Conservation (phyloP, 2,797 vertebrate genomes). For the Sebastolobus alascanus region DNA sequence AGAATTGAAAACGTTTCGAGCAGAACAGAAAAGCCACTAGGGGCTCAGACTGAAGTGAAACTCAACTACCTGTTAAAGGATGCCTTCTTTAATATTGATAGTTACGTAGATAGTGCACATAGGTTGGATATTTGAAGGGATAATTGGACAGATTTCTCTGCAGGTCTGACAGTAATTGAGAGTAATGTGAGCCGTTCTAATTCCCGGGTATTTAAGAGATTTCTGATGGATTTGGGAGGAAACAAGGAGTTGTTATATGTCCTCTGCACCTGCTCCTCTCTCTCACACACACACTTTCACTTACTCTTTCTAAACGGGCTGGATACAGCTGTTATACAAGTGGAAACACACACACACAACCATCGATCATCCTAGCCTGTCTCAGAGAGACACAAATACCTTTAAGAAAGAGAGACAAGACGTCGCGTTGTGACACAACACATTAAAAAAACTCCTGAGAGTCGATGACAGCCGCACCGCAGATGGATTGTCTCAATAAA, state of each 20-base stretch:
- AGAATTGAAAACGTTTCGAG: constrained; percentile 44
- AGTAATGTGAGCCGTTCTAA: constrained; percentile 76
- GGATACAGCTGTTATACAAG: constrained; percentile 71
- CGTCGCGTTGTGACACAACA: constrained; percentile 26
- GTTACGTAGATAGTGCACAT: constrained; percentile 7
- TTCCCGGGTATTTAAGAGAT: constrained; percentile 73
- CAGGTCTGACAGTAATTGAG: constrained; percentile 75
- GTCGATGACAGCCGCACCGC: constrained; percentile 32
- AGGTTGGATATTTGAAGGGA: constrained; percentile 50
- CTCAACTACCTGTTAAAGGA: constrained; percentile 37
- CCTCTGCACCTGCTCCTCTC: constrained; percentile 72
- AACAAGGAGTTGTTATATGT: constrained; percentile 70
- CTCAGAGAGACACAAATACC: constrained; percentile 43
- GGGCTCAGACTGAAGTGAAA: constrained; percentile 28
- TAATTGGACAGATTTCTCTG: constrained; percentile 56
- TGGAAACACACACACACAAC: constrained; percentile 38
- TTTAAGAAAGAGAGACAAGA: constrained; percentile 50
- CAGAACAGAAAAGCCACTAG: constrained; percentile 26
- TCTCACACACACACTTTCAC: constrained; percentile 56
- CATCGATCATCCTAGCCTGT: constrained; percentile 48
- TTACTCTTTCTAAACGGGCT: constrained; percentile 42
- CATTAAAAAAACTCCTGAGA: constrained; percentile 53
- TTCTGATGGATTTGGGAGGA: constrained; percentile 71
- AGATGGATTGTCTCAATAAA: constrained; percentile 67
- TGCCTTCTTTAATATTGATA: constrained; percentile 19